Evolutionary conservation across 2,113 vertebrate genomes (phyloP).

Genomic region (Oncorhynchus gorbuscha): DNA sequence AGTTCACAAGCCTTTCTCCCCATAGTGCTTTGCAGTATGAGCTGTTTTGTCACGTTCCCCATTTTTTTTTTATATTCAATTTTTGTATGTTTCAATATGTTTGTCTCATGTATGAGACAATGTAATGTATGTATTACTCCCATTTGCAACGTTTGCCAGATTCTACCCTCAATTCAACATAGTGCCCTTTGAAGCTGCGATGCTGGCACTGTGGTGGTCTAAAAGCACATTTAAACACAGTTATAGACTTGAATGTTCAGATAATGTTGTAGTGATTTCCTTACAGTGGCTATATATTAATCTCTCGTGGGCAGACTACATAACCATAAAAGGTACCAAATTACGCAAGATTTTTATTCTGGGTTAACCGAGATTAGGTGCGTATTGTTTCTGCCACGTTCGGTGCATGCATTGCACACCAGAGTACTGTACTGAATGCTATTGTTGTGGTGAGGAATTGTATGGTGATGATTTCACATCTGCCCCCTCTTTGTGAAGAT

Average conservation of each 20-base stretch:
- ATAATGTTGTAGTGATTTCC: too few species aligned
- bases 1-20: constrained; percentile 70
- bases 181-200: too few species aligned
- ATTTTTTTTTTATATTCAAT: constrained; percentile 6
- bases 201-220: too few species aligned
- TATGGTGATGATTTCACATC: constrained; percentile 9
- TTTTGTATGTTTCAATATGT: constrained; percentile 51
- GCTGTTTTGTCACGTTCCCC: constrained; percentile 32
- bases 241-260: too few species aligned
- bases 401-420: constrained; percentile 44
- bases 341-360: too few species aligned
- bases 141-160: too few species aligned
- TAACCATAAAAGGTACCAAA: too few species aligned
- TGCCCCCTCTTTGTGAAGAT: constrained; percentile 16
- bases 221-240: too few species aligned
- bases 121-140: background rate
- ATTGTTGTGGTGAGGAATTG: background rate
- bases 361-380: too few species aligned
- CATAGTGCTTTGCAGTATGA: constrained; percentile 57
- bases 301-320: too few species aligned
- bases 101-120: constrained; percentile 54
- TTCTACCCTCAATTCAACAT: too few species aligned
- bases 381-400: background rate
- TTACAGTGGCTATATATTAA: too few species aligned
- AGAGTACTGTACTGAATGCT: constrained; percentile 8